Base-by-base conservation (phyloP, 2,888 invertebrate genomes). In the Nineta flava region DNA sequence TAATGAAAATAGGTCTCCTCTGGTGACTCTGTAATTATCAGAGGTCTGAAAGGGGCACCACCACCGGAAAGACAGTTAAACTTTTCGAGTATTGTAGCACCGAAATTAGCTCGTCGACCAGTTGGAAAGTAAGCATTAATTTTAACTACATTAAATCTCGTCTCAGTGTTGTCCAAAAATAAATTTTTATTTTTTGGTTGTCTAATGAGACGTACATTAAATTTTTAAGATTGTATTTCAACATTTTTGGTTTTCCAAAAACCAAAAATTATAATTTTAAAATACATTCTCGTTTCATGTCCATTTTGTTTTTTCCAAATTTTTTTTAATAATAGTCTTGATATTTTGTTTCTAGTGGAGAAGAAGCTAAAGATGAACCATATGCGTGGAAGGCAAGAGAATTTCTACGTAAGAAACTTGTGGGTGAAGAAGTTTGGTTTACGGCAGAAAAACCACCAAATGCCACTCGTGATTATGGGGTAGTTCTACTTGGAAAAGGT, bases 321-420 rank as follows among this genome's bases (percentile, higher is more conserved):
- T 21, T 26, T 44, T 35, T 47, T 52, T 48, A 26, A 40, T 19
- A 42, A 13, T 49, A 26, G 13, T 16, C 47, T 26, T 13, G 26
- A 9, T 17, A 32, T 41, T 31, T 21, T 41, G 10, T 48, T 63
- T 61, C 31, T 65, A 78, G 75, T 65, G 74, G 77, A 41, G 76
- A 76, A 43, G 84, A 84, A 60, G 77, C 79, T 10, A 84, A 81
- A 64, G 92, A 92, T 64, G 90, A 97, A 69, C 90, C 96, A 1
- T 97, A 76, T 73, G 96, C 95, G 0, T 99, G 96, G 95, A 96
- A 97, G 63, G 90, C 96, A 1, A 79, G 97, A 50, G 97, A 99
- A 69, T 96, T 83, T 62, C 72, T 99, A 46, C 77, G 97, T 35
- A 90, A 91, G 62, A 91, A 90, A 65, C 69, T 97, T 34, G 81